Conservation (phyloP, 2,888 invertebrate species). For the Catocala fraxini region DNA sequence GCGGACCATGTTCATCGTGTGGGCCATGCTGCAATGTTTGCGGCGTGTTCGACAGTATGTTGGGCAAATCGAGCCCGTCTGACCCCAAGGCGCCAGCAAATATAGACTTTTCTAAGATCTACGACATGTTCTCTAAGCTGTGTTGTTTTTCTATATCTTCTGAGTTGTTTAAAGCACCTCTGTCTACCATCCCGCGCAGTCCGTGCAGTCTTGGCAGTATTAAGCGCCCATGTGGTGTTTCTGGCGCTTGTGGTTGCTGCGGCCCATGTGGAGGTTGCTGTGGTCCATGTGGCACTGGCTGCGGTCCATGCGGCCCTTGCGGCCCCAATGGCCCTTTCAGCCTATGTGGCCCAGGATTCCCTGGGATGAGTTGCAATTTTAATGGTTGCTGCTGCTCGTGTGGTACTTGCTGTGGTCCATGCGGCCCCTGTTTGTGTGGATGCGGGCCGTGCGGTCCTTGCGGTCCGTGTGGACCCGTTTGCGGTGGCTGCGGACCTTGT, state of each 20-base stretch:
- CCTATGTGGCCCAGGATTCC: slow-evolving; percentile 6
- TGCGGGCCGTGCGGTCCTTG: slow-evolving; percentile 35
- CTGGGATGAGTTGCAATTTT: too few relatives aligned
- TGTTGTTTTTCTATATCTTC: too few relatives aligned
- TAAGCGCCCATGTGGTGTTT: background rate
- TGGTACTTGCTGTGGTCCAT: slow-evolving; percentile 24
- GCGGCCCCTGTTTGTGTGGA: slow-evolving; percentile 29
- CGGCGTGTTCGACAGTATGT: slow-evolving; percentile 7
- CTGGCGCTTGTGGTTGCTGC: background rate
- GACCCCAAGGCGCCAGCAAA: too few relatives aligned
- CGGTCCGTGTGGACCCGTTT: slow-evolving; percentile 13
- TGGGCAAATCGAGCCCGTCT: too few relatives aligned
- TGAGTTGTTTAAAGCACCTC: too few relatives aligned
- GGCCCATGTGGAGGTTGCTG: slow-evolving; percentile 14
- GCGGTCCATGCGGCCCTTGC: slow-evolving; percentile 35
- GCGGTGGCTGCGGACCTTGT: too few relatives aligned
- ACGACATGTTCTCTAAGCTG: too few relatives aligned
- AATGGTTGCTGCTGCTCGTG: too few relatives aligned
- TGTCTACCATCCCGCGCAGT: too few relatives aligned
- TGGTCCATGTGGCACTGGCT: background rate
- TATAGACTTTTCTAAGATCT: too few relatives aligned
- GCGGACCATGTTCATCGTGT: slow-evolving; percentile 23
- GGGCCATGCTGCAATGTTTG: slow-evolving; percentile 23
- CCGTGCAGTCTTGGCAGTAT: too few relatives aligned
- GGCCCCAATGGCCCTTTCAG: slow-evolving; percentile 32